phyloP scores from a whole-genome alignment of 2,888 invertebrate species.

The Diarsia brunnea region DNA sequence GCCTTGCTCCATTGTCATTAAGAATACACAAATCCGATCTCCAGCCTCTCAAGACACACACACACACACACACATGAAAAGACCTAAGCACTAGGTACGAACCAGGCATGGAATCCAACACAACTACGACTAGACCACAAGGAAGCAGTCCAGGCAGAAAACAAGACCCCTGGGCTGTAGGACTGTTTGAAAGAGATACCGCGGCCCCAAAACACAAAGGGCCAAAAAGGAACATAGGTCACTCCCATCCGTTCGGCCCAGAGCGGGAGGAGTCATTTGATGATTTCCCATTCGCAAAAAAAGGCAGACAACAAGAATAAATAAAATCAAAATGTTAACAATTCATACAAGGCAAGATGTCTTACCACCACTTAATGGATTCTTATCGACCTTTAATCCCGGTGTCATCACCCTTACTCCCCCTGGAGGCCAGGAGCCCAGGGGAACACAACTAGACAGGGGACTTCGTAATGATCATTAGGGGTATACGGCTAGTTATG shows the following conservation, averaged over 20 bases:
- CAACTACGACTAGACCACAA: not conserved
- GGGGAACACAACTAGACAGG: constrained; percentile 23
- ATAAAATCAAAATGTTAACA: constrained; percentile 14
- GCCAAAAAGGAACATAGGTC: no score
- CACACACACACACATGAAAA: not conserved
- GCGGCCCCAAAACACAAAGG: no score
- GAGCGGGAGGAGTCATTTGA: no score
- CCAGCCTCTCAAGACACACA: not conserved
- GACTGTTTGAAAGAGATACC: no score
- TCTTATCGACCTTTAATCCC: constrained; percentile 37
- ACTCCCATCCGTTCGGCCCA: no score
- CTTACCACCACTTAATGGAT: constrained; percentile 27
- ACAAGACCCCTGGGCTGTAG: no score
- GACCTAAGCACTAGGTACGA: not conserved
- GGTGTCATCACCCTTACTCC: constrained; percentile 30
- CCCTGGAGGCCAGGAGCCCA: not conserved
- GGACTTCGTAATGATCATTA: constrained; percentile 48
- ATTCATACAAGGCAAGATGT: not conserved
- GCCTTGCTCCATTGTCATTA: not conserved
- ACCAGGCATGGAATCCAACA: not conserved
- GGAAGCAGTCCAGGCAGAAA: no score
- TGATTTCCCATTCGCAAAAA: no score
- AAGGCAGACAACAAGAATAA: not conserved
- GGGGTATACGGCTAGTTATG: constrained; percentile 28
- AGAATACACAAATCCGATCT: not conserved